A percentile compares a stretch with the other conserved stretches of the same genome.
Conservation (phyloP, 2,888 invertebrate genomes). For the Muschampia plurimacula region DNA sequence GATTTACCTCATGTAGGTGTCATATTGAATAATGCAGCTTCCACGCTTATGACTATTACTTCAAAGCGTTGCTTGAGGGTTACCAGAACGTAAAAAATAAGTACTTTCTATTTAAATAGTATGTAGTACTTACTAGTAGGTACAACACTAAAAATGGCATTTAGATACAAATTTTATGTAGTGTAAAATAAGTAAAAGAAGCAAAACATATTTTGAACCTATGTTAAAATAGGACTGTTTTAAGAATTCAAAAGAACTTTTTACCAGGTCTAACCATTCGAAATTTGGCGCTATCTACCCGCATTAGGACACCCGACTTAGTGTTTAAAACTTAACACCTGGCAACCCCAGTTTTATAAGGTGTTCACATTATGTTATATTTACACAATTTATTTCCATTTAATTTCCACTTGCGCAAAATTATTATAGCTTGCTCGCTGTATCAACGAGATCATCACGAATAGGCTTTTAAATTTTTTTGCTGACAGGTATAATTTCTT, state of each 20-base stretch:
- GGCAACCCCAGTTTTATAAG: slow-evolving; percentile 50
- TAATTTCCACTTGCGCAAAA: slow-evolving; percentile 62
- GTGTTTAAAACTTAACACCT: slow-evolving; percentile 40
- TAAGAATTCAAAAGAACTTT: no score
- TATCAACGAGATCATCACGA: slow-evolving; percentile 19
- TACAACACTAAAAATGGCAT: no score
- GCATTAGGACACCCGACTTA: slow-evolving; percentile 4
- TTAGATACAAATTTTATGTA: no score
- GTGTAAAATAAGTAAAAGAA: no score
- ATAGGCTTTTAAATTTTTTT: slow-evolving; percentile 4
- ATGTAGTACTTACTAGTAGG: no score
- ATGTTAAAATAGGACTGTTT: no score
- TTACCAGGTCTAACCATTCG: no score
- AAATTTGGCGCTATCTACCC: slow-evolving; percentile 2
- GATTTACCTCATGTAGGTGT: no score
- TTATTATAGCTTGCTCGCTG: slow-evolving; percentile 17
- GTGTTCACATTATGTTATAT: slow-evolving; percentile 63
- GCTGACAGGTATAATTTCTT: slow-evolving; percentile 27
- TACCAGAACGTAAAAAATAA: not conserved
- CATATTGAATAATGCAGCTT: slow-evolving; percentile 1
- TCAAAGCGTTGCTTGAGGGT: not conserved
- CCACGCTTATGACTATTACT: not conserved
- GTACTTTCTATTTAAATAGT: no score
- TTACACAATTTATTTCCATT: slow-evolving; percentile 56
- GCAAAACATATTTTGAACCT: no score